phyloP scores from a whole-genome alignment of 2,888 invertebrate species.

The Drosophila dives region DNA sequence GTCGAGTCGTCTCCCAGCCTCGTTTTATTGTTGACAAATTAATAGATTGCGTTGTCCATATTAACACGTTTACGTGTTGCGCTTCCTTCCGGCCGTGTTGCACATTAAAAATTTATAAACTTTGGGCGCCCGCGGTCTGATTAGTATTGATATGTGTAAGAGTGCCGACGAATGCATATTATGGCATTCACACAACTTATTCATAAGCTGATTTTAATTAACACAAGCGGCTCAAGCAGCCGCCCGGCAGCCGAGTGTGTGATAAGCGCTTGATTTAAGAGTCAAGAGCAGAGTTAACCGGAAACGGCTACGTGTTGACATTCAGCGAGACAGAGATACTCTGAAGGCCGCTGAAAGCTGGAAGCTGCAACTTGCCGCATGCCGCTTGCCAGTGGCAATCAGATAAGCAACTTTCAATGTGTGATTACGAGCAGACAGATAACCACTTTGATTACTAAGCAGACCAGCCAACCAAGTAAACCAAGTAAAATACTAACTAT shows the following conservation, averaged over 20 bases:
- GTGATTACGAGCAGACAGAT: constrained; percentile 55
- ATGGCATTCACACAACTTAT: constrained; percentile 60
- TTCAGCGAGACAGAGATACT: constrained; percentile 5
- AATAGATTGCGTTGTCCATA: constrained; percentile 83
- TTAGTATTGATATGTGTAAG: constrained; percentile 67
- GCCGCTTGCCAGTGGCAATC: constrained; percentile 30
- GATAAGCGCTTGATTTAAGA: constrained; percentile 53
- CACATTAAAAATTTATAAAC: constrained; percentile 70
- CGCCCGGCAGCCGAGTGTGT: constrained; percentile 23
- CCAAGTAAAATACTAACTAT: constrained; percentile 6
- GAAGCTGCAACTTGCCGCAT: constrained; percentile 11
- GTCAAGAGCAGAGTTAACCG: constrained; percentile 45
- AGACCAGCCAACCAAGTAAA: constrained; percentile 19
- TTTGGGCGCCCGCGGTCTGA: constrained; percentile 61
- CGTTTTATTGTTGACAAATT: constrained; percentile 82
- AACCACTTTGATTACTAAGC: constrained; percentile 52
- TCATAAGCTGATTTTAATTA: constrained; percentile 68
- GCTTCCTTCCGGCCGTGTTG: constrained; percentile 75
- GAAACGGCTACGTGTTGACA: constrained; percentile 60
- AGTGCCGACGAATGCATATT: constrained; percentile 61
- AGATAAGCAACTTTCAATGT: constrained; percentile 54
- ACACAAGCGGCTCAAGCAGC: constrained; percentile 50
- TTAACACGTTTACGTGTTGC: constrained; percentile 81
- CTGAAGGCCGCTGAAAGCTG: constrained; percentile 34
- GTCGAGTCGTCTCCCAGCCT: constrained; percentile 44